Conservation (phyloP, 1,140 invertebrate genomes). For the Trachelipus rathkii region DNA sequence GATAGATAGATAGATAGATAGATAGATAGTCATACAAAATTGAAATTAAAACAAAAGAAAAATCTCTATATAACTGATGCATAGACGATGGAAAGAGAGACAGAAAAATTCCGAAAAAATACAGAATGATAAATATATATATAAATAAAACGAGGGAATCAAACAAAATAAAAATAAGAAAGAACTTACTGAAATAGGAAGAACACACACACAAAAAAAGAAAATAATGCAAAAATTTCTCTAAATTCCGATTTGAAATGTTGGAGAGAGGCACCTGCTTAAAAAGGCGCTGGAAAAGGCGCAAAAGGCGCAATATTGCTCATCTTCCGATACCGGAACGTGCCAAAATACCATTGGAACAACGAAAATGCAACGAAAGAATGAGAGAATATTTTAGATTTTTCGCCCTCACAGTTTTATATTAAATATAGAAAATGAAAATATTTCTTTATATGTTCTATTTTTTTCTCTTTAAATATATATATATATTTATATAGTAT, state of each 20-base stretch:
- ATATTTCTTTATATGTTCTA: not conserved
- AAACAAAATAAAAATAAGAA: no score
- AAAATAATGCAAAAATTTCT: constrained; percentile 1
- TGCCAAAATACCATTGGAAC: constrained; percentile 5
- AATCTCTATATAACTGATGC: no score
- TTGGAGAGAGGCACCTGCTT: not conserved
- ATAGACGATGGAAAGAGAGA: no score
- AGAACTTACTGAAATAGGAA: no score
- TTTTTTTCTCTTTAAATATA: not conserved
- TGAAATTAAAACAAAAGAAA: no score
- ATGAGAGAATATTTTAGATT: constrained; percentile 5
- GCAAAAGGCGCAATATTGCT: not conserved
- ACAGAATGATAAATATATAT: no score
- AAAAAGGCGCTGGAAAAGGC: not conserved
- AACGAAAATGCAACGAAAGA: not conserved
- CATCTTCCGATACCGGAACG: constrained; percentile 6
- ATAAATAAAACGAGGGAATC: no score
- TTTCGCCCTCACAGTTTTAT: constrained; percentile 9
- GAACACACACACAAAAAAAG: not conserved
- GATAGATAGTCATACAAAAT: no score
- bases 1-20: no score
- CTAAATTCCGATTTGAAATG: not conserved
- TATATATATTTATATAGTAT: not conserved
- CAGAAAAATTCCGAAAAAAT: no score
- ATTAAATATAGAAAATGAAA: constrained; percentile 7